Base-by-base conservation (phyloP, 2,113 vertebrate species). In the Dasypus novemcinctus region DNA sequence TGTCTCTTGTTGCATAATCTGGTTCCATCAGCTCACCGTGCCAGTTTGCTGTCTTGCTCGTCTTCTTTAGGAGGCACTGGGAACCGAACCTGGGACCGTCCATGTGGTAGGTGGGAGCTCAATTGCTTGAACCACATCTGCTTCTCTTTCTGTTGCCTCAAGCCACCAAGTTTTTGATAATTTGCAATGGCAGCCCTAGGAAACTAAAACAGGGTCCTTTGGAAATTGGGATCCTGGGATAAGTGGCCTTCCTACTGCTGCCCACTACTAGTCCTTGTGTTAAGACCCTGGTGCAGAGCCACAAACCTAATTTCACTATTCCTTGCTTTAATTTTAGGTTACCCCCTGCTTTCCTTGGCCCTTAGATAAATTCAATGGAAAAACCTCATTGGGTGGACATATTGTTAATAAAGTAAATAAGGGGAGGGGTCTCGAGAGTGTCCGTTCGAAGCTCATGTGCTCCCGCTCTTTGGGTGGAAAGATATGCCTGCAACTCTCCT, bases 401-500 rank as follows among this genome's bases (percentile, higher is more conserved):
- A 72, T 10, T 75, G 49, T 95, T 96, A 89, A 68, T 49, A 36
- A 88, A 69, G 36, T 66, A 3, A 43, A 91, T 33, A 38, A 75
- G 43, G 11, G 84, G 49, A 54, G 49, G 71, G 14, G 43, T 54
- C 31, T 91, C 64, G 31, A 15, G 31, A 68, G 1, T 91, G 17
- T 85, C 27, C 61, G 64, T 90, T 87, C 31, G 80, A 90, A 59
- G 52, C 87, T 92, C 68, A 54, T 17, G 15, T 38, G 80, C 74
- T 95, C 33, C 43, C 86, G 33, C 63, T 97, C 49, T 92, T 92
- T 66, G 78, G 54, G 63, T 91, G 6, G 87, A 64, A 64, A 74
- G 85, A 90, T 33, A 38, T 89, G 10, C 71, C 31, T 29, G 31
- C 82, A 72, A 94, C 79, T 96, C 97, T 76, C 71, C 57, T 90